Base-by-base conservation (phyloP, 2,797 vertebrate species). In the Cheirogaleus major region DNA sequence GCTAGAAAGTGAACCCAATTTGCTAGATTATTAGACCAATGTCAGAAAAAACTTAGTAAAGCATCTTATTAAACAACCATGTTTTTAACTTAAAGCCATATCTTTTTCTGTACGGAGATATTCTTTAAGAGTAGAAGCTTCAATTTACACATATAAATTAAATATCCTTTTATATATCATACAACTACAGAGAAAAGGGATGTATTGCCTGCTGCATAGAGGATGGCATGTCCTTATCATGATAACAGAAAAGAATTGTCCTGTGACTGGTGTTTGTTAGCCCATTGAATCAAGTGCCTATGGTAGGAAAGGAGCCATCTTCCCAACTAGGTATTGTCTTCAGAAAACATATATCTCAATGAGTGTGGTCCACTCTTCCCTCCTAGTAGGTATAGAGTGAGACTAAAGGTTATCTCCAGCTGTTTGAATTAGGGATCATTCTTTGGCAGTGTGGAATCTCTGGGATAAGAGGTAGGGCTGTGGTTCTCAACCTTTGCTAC, bases 11-110 rank as follows among this genome's bases (percentile, higher is more conserved):
- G 75, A 93, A 83, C 22, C 52, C 30, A 69, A 10, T 91, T 89
- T 94, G 61, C 48, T 95, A 83, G 43, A 52, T 52, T 70, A 75
- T 79, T 57, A 95, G 59, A 27, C 43, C 41, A 73, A 69, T 48
- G 10, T 91, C 63, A 92, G 70, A 93, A 87, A 93, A 87, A 89
- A 95, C 27, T 59, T 92, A 61, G 45, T 27, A 67, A 91, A 89
- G 23, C 8, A 3, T 90, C 61, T 96, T 86, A 81, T 87, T 82
- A 95, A 86, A 65, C 18, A 22, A 89, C 2, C 30, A 59, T 84
- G 43, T 73, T n/a, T 95, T 87, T 88, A 87, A 87, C 45, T 91
- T 41, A 75, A 93, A 91, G 27, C 7, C 14, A 3, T 32, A 27
- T 88, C 43, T 65, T 92, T 83, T 92, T 80, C 14, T n/a, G 12